Percentiles rank a stretch among this genome's conserved stretches.
phyloP scores from a whole-genome alignment of 2,113 vertebrate genomes.

The Cyprinodon tularosa region DNA sequence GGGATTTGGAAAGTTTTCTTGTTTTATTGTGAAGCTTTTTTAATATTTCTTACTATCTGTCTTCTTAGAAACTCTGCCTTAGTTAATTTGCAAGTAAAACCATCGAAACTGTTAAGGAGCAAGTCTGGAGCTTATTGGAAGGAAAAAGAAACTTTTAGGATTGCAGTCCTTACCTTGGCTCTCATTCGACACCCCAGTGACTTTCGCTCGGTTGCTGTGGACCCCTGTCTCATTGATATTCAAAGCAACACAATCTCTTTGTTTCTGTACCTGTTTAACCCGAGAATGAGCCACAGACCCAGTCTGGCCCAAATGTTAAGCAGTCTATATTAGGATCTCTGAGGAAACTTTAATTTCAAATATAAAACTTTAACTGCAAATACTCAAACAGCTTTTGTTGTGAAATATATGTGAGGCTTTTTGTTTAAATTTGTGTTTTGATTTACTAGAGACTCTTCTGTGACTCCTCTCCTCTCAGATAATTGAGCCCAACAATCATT shows the following conservation, averaged over 20 bases:
- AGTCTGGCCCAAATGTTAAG: conserved; percentile 6
- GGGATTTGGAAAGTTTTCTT: neutral
- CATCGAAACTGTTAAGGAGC: neutral
- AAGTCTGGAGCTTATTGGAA: conserved; percentile 11
- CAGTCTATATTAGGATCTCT: neutral
- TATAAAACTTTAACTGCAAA: neutral
- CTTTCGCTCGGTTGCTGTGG: neutral
- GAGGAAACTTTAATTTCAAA: neutral
- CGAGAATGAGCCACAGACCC: conserved; percentile 22
- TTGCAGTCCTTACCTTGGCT: conserved; percentile 13
- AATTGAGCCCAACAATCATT: neutral
- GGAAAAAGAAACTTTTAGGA: neutral
- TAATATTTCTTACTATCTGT: neutral
- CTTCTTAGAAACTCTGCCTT: neutral
- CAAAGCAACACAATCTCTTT: conserved; percentile 41
- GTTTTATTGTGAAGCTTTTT: neutral
- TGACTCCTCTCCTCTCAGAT: no score
- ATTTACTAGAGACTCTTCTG: no score
- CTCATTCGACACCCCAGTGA: conserved; percentile 11
- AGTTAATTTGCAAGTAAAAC: neutral
- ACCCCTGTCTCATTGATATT: conserved; percentile 39
- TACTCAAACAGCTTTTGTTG: neutral
- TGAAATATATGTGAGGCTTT: conserved; percentile 49
- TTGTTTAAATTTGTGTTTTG: conserved; percentile 13
- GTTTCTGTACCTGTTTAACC: conserved; percentile 45